Base-by-base conservation (phyloP, 2,888 invertebrate species). In the Dasysyrphus albostriatus region DNA sequence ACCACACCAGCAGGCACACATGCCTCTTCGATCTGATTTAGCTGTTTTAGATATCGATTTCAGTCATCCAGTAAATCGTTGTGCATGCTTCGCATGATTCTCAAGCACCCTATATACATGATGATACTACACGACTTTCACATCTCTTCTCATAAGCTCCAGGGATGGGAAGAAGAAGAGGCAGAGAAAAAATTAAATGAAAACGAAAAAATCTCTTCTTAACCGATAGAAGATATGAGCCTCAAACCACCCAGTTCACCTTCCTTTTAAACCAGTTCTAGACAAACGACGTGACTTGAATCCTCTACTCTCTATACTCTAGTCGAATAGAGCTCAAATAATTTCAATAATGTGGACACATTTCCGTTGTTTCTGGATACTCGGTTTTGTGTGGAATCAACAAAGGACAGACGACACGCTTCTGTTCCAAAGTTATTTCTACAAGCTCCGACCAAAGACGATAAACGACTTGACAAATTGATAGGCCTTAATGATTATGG, bases 301-400 rank as follows among this genome's bases (percentile, higher is more conserved):
- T 84, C 19, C 19, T 24, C 59, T 29, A 84, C 5, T 12, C 80
- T 67, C 72, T 72, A 76, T 75, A 14, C 2, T n/a, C 54, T 19
- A 61, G 67, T 59, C 47, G 59, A 70, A 76, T 54, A 76, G 37
- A 65, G 51, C 83, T 75, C 75, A 65, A 79, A 84, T 84, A 79
- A 84, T 84, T 84, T 84, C 79, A 80, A 75, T 79, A 75, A 84
- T 80, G 75, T 79, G 74, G 79, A 65, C 75, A 84, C 83, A 84
- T 70, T 80, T 84, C 83, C 72, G 51, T 42, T 69, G 39, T 47
- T 37, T 29, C 39, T 39, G 29, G 39, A 37, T 42, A 24, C 24
- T 24, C 39, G 39, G 42, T 14, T 61, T 42, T 39, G 34, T 42
- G 8, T 24, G n/a, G n/a, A 39, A 42, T 10, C n/a, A 14, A 49